These are phyloP conservation scores for Menidia beryllina DNA, from an alignment of 2,113 vertebrate species.

Conservation along the genomic window DNA sequence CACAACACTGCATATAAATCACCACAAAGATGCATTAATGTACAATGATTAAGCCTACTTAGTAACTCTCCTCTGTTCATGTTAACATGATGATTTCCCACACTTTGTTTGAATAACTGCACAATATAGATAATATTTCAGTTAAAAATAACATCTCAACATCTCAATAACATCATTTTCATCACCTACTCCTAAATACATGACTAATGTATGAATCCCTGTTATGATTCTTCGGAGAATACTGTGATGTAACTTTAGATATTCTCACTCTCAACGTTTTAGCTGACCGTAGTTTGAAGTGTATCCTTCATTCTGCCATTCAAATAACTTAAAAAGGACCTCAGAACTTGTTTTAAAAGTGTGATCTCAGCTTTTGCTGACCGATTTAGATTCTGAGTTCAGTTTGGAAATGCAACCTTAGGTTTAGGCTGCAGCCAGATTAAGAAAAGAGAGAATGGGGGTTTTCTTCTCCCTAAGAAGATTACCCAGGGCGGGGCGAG, in stretches of 20 bases:
- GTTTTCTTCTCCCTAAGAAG: slow-evolving; percentile 80
- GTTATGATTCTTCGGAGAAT: not conserved
- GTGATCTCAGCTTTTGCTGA: slow-evolving; percentile 18
- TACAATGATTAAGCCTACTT: too few species aligned
- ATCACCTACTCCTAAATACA: too few species aligned
- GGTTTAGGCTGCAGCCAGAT: slow-evolving; percentile 72
- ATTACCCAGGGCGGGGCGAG: slow-evolving; percentile 80
- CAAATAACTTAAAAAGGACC: not conserved
- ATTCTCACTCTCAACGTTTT: not conserved
- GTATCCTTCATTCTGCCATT: not conserved
- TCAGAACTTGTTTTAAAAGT: slow-evolving; percentile 1
- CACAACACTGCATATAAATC: too few species aligned
- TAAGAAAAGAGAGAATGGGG: slow-evolving; percentile 75
- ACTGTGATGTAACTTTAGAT: not conserved
- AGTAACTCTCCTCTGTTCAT: too few species aligned
- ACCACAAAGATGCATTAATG: too few species aligned
- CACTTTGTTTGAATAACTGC: too few species aligned
- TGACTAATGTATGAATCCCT: not conserved
- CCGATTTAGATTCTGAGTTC: slow-evolving; percentile 8
- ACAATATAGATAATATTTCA: too few species aligned
- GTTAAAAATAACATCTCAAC: too few species aligned
- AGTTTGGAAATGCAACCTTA: slow-evolving; percentile 65
- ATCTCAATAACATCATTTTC: too few species aligned
- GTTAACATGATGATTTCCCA: too few species aligned
- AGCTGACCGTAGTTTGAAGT: not conserved